phyloP scores from a whole-genome alignment of 2,797 vertebrate species.

The Clangula hyemalis region DNA sequence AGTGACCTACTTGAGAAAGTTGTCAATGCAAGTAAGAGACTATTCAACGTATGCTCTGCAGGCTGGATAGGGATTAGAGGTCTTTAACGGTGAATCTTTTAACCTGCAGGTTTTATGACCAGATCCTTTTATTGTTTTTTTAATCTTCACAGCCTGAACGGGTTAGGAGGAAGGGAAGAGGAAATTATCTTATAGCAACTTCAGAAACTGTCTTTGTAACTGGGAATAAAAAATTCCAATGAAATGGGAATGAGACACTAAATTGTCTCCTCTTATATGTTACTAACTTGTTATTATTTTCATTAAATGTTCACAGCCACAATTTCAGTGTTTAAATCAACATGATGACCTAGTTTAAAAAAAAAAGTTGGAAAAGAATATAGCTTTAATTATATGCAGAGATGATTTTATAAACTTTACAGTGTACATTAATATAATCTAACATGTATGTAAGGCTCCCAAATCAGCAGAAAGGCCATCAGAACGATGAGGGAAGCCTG shows the following conservation, averaged over 20 bases:
- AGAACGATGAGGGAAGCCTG: neutral
- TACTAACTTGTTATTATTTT: constrained; percentile 34
- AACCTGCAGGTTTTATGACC: neutral
- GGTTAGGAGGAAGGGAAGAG: neutral
- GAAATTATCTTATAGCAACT: neutral
- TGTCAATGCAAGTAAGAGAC: neutral
- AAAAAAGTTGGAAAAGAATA: constrained; percentile 21
- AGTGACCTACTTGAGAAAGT: neutral
- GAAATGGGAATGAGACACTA: constrained; percentile 22
- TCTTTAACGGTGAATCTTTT: neutral
- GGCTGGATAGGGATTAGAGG: neutral
- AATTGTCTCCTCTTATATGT: neutral
- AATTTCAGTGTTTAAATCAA: constrained; percentile 63
- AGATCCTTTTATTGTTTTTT: constrained; percentile 19
- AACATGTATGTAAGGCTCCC: neutral
- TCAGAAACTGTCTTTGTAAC: constrained; percentile 4
- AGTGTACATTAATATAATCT: neutral
- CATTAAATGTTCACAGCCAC: constrained; percentile 42
- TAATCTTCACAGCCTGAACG: constrained; percentile 1
- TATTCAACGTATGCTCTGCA: rapidly evolving
- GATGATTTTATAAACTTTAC: constrained; percentile 45
- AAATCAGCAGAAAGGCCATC: neutral
- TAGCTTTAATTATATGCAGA: constrained; percentile 18
- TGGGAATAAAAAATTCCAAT: neutral
- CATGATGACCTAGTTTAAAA: constrained; percentile 26